Percentiles rank a stretch among this genome's conserved stretches.
These are phyloP conservation scores for Xylota segnis DNA, from an alignment of 2,888 invertebrate genomes.

Conservation along the genomic window DNA sequence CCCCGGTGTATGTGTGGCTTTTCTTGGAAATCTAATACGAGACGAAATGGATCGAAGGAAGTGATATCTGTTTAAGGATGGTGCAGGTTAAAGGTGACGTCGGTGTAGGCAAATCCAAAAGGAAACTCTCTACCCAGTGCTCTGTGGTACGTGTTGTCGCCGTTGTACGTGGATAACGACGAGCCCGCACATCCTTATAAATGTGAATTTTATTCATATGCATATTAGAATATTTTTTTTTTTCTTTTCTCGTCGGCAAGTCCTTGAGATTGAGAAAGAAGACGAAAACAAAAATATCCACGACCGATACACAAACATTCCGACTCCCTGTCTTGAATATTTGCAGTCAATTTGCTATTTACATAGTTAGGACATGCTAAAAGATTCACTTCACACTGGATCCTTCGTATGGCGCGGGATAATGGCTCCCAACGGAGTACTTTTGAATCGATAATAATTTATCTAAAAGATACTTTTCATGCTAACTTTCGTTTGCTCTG, in stretches of 20 bases:
- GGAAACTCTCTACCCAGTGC: constrained; percentile 1
- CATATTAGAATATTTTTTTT: constrained; percentile 58
- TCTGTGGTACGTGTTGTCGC: constrained; percentile 59
- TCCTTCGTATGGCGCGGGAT: neutral
- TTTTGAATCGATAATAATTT: constrained; percentile 76
- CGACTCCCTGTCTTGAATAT: constrained; percentile 53
- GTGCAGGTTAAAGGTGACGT: constrained; percentile 51
- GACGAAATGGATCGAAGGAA: constrained; percentile 63
- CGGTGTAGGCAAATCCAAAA: constrained; percentile 43
- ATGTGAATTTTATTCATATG: constrained; percentile 77
- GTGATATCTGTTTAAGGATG: constrained; percentile 63
- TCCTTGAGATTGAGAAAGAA: constrained; percentile 38
- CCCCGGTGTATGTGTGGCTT: neutral
- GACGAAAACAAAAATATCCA: constrained; percentile 17
- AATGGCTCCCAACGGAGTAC: constrained; percentile 74
- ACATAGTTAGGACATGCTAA: constrained; percentile 77
- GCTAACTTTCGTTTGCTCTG: constrained; percentile 63
- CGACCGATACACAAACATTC: constrained; percentile 43
- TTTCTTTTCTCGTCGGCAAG: constrained; percentile 14
- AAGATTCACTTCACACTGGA: constrained; percentile 62
- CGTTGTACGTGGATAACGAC: constrained; percentile 44
- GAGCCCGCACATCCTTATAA: constrained; percentile 47
- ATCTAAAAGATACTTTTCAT: constrained; percentile 69
- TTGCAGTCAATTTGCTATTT: constrained; percentile 79
- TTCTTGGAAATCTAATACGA: constrained; percentile 62